Evolutionary conservation across 2,888 invertebrate species (phyloP).

Genomic region (Epirrhoe tristata): DNA sequence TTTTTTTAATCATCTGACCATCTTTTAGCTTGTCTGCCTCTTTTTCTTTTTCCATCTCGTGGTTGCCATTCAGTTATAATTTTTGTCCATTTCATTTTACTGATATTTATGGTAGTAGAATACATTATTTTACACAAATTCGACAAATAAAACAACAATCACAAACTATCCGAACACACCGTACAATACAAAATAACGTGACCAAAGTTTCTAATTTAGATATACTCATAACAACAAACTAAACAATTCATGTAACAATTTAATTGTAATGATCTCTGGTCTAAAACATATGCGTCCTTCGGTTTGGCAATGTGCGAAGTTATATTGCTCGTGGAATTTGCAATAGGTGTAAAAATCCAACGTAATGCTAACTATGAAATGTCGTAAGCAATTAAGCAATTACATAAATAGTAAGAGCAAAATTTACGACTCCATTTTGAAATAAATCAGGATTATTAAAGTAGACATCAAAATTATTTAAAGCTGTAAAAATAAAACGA

Average conservation of each 20-base stretch:
- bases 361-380: conserved; percentile 30
- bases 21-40: too few species aligned
- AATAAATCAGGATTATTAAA: too few species aligned
- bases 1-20: too few species aligned
- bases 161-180: background rate
- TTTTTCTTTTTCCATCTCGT: too few species aligned
- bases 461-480: too few species aligned
- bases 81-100: too few species aligned
- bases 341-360: conserved; percentile 39
- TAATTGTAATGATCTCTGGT: conserved; percentile 18
- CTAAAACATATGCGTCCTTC: conserved; percentile 44
- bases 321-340: conserved; percentile 35
- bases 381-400: conserved; percentile 32
- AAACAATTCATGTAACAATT: conserved; percentile 18
- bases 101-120: too few species aligned
- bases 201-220: conserved; percentile 5
- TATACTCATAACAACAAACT: conserved; percentile 9
- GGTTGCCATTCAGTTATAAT: too few species aligned
- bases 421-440: background rate
- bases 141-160: background rate
- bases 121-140: too few species aligned
- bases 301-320: conserved; percentile 51
- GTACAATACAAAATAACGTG: conserved; percentile 3
- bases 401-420: conserved; percentile 10
- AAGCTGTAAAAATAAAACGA: too few species aligned